Evolutionary conservation across 1,140 invertebrate genomes (phyloP), one percentile per base, ranked within the genome.

Genomic region (Drosophila takahashii): DNA sequence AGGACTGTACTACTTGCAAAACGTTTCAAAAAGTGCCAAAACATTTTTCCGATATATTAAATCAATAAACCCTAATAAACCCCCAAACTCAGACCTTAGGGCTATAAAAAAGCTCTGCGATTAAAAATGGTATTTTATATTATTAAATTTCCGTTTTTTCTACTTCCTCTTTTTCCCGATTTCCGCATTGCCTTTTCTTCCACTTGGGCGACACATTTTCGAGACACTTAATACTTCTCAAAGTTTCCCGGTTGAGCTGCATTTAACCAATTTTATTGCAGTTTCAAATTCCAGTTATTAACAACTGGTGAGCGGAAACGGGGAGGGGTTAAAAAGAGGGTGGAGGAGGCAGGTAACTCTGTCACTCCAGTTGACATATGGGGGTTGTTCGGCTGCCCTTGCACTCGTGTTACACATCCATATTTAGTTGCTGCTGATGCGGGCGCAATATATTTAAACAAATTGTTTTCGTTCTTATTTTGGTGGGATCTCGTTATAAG

Each of bases 401-500:
- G 16, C 39, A 62, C 66, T 67, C 64, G 41, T 41, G 36, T 52
- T 59, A 37, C 67, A 34, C 56, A 59, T 59, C 51, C 75, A 64
- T 77, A 72, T 79, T 84, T 80, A 77, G 71, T 72, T 57, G 58
- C 41, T 51, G 56, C 47, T 56, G 70, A 86, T 87, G 75, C 83
- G 83, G 83, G 83, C 54, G 71, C 69, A 81, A 79, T 86, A 87
- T 87, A 78, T 87, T 86, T 70, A 87, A 78, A 81, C 58, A 86
- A 87, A 87, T 86, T 86, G 83, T 87, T 87, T 51, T 69, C 62
- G 80, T 67, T 50, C 27, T 67, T 65, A 29, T 41, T 51, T 42
- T n/a, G 64, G 39, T 39, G 45, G 51, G 51, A 77, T 44, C 64
- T 81, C 53, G 61, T 79, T 87, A 86, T 86, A 79, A 83, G 83